Evolutionary conservation across 1,140 invertebrate genomes (phyloP).

Genomic region (Neomicropteryx cornuta): DNA sequence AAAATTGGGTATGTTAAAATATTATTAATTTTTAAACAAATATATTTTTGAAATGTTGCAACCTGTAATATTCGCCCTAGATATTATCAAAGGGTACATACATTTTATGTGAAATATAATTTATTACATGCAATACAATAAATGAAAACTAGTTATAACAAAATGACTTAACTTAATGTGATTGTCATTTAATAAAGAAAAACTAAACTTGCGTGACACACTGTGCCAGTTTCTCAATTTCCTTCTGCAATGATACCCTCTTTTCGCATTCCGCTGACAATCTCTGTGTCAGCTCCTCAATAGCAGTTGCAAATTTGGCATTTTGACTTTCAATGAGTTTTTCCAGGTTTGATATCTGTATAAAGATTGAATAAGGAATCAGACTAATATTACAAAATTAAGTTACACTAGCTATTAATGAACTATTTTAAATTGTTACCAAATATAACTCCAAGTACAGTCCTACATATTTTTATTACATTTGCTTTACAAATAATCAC

Average conservation of each 20-base stretch:
- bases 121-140: no score
- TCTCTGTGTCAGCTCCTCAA: constrained; percentile 42
- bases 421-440: neutral
- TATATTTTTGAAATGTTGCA: no score
- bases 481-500: neutral
- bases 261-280: constrained; percentile 45
- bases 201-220: constrained; percentile 48
- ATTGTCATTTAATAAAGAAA: no score
- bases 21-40: no score
- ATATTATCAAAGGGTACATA: no score
- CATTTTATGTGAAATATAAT: no score
- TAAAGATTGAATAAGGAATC: constrained; percentile 12
- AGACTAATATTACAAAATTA: constrained; percentile 2
- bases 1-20: no score
- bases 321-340: constrained; percentile 44
- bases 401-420: neutral
- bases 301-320: constrained; percentile 36
- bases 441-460: neutral
- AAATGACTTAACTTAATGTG: no score
- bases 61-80: no score
- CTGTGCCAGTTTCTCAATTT: constrained; percentile 47
- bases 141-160: no score
- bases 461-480: neutral
- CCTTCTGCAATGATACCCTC: constrained; percentile 41
- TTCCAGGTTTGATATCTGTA: constrained; percentile 46